Evolutionary conservation across 35 echinoderm and acorn worm species (phyloP).

Genomic region (Lytechinus pictus): DNA sequence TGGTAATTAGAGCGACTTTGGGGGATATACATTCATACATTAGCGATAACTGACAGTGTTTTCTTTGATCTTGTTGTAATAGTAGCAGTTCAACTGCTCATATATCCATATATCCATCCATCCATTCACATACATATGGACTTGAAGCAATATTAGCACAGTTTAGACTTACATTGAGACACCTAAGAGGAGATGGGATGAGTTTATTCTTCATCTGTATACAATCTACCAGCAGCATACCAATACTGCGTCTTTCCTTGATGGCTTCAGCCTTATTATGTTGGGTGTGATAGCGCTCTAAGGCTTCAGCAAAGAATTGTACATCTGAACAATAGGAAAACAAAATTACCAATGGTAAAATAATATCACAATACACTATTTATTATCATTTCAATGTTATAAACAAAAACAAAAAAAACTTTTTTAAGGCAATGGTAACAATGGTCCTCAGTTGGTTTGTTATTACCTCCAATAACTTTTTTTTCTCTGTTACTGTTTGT

Average conservation of each 20-base stretch:
- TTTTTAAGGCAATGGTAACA: neutral
- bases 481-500: neutral
- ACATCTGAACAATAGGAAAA: slow-evolving; percentile 69
- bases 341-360: neutral
- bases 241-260: slow-evolving; percentile 75
- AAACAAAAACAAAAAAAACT: neutral
- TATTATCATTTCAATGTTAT: neutral
- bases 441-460: neutral
- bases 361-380: neutral
- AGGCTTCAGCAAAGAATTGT: slow-evolving; percentile 87
- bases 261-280: slow-evolving; percentile 84
- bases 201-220: slow-evolving; percentile 92
- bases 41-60: too few species aligned
- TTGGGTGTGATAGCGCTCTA: slow-evolving; percentile 88
- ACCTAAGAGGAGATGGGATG: slow-evolving; percentile 97
- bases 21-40: too few species aligned
- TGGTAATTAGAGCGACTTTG: too few species aligned
- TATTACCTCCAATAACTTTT: neutral
- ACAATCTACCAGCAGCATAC: slow-evolving; percentile 92
- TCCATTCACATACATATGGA: too few species aligned
- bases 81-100: too few species aligned
- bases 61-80: too few species aligned
- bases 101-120: too few species aligned
- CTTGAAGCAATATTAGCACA: neutral
- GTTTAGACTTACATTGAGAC: slow-evolving; percentile 74